Evolutionary conservation across 2,888 invertebrate species (phyloP).

Genomic region (Tachystola acroxantha): DNA sequence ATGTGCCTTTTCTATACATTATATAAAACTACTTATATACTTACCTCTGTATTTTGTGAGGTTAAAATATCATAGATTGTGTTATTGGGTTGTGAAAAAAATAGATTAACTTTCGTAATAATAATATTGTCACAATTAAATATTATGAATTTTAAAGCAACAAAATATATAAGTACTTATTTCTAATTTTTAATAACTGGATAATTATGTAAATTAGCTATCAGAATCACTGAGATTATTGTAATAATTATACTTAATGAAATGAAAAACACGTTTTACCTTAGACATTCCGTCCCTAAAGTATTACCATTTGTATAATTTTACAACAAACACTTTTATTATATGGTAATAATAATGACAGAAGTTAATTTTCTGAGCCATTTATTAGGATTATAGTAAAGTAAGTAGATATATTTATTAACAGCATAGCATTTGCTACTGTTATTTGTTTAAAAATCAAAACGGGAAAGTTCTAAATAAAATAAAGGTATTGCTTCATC

Average conservation of each 20-base stretch:
- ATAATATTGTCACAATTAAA: slow-evolving; percentile 38
- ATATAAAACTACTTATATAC: too few species aligned
- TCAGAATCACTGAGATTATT: slow-evolving; percentile 17
- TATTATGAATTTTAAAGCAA: slow-evolving; percentile 8
- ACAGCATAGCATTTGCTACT: background rate
- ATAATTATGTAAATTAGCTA: slow-evolving; percentile 11
- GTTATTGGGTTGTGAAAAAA: slow-evolving; percentile 50
- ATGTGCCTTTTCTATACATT: slow-evolving; percentile 28
- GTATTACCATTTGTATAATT: slow-evolving; percentile 52
- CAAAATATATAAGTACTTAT: slow-evolving; percentile 13
- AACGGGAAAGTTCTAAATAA: too few species aligned
- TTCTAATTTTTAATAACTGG: too few species aligned
- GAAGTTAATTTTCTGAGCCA: slow-evolving; percentile 32
- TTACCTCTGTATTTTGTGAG: slow-evolving; percentile 8
- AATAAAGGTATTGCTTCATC: too few species aligned
- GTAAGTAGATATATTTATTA: slow-evolving; percentile 2
- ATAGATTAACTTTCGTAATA: slow-evolving; percentile 18
- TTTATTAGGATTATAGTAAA: slow-evolving; percentile 18
- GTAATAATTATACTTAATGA: slow-evolving; percentile 12
- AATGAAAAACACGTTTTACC: slow-evolving; percentile 17
- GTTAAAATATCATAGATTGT: slow-evolving; percentile 16
- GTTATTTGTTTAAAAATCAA: background rate
- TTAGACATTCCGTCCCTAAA: slow-evolving; percentile 62
- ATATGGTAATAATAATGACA: slow-evolving; percentile 15
- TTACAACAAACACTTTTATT: too few species aligned